phyloP scores from a whole-genome alignment of 2,888 invertebrate genomes.

The Eulithis testata region DNA sequence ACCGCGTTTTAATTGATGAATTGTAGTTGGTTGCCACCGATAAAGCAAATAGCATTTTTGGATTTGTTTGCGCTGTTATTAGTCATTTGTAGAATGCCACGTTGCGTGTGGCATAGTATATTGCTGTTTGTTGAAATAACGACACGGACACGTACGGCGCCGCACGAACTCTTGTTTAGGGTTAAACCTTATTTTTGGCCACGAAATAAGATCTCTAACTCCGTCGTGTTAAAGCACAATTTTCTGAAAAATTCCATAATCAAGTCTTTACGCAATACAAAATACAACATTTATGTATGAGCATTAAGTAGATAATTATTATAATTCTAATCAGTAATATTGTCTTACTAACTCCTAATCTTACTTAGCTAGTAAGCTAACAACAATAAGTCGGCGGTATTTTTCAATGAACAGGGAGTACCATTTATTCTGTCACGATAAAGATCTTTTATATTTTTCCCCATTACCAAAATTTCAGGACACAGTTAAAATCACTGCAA shows the following conservation, averaged over 20 bases:
- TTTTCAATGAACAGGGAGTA: too few species aligned
- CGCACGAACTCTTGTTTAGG: slow-evolving; percentile 35
- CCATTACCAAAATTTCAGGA: background rate
- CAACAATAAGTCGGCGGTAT: too few species aligned
- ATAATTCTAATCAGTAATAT: too few species aligned
- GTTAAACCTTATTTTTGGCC: slow-evolving; percentile 21
- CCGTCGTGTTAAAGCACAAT: too few species aligned
- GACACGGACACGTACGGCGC: slow-evolving; percentile 45
- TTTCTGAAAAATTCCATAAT: too few species aligned
- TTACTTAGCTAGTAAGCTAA: too few species aligned
- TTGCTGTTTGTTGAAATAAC: slow-evolving; percentile 50
- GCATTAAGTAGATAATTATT: too few species aligned
- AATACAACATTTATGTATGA: too few species aligned
- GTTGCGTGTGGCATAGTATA: slow-evolving; percentile 40
- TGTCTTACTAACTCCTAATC: too few species aligned
- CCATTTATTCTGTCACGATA: too few species aligned
- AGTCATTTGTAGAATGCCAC: slow-evolving; percentile 44
- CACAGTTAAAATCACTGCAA: background rate
- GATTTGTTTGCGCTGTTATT: slow-evolving; percentile 49
- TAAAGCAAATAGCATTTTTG: slow-evolving; percentile 24
- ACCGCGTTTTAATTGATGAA: slow-evolving; percentile 22
- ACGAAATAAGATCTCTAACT: background rate
- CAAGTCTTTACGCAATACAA: too few species aligned
- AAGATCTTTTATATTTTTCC: too few species aligned
- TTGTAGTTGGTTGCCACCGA: slow-evolving; percentile 10